Conservation (phyloP, 2,797 vertebrate species). For the Lutjanus argentimaculatus region DNA sequence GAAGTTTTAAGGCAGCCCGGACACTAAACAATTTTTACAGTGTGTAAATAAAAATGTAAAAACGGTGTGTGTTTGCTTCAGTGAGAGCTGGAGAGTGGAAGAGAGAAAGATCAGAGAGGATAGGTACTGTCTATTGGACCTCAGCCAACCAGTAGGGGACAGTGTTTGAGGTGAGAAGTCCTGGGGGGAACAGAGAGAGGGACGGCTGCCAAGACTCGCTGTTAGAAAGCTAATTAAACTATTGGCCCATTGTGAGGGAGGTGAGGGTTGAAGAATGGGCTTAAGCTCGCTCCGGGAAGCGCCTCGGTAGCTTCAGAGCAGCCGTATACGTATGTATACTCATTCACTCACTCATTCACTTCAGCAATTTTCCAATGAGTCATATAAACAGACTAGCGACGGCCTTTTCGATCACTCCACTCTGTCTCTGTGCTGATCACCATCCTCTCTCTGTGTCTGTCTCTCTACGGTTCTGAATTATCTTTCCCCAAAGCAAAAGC, state of each 20-base stretch:
- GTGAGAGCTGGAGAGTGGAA: slow-evolving; percentile 2
- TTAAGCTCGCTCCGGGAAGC: slow-evolving; percentile 62
- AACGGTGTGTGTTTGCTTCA: not conserved
- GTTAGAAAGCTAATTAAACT: slow-evolving; percentile 82
- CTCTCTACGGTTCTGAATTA: slow-evolving; percentile 36
- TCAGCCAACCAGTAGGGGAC: slow-evolving; percentile 73
- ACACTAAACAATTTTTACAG: not conserved
- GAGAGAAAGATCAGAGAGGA: slow-evolving; percentile 33
- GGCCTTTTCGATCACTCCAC: slow-evolving; percentile 49
- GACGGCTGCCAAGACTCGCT: slow-evolving; percentile 62
- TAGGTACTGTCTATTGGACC: slow-evolving; percentile 55
- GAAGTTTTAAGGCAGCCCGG: too few relatives aligned
- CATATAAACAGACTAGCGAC: slow-evolving; percentile 52
- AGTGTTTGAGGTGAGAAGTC: slow-evolving; percentile 72
- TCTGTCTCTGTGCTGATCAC: slow-evolving; percentile 52
- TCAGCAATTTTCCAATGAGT: slow-evolving; percentile 66
- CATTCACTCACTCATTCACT: not conserved
- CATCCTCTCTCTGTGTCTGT: slow-evolving; percentile 6
- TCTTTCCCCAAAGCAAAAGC: slow-evolving; percentile 47
- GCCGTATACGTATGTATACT: not conserved
- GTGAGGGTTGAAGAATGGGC: slow-evolving; percentile 66
- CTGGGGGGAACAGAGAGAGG: slow-evolving; percentile 50
- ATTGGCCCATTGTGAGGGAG: slow-evolving; percentile 70
- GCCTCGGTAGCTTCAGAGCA: slow-evolving; percentile 48
- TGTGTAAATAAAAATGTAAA: slow-evolving; percentile 2